Conservation (phyloP, 1,140 invertebrate genomes). For the Ceratoteleas bidentatus region DNA sequence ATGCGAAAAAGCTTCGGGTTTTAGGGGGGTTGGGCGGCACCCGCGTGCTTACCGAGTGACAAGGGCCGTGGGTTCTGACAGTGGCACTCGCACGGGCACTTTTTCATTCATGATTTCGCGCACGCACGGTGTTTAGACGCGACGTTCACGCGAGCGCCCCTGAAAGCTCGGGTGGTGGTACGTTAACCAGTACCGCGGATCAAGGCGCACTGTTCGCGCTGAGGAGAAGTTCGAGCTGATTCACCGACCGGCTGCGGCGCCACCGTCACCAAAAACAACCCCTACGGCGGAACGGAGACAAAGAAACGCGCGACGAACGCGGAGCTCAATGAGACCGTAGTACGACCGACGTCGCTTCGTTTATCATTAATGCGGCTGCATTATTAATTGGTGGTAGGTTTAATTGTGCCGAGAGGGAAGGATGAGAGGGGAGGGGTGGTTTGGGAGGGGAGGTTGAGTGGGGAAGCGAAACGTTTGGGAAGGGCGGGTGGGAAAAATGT, state of each 20-base stretch:
- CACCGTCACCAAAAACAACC: conserved; percentile 73
- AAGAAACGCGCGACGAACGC: conserved; percentile 49
- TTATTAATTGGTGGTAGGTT: conserved; percentile 19
- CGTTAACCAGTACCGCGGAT: conserved; percentile 73
- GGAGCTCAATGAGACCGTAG: conserved; percentile 35
- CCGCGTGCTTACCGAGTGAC: conserved; percentile 36
- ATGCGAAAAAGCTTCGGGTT: conserved; percentile 12
- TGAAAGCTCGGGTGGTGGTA: conserved; percentile 57
- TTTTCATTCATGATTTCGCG: conserved; percentile 74
- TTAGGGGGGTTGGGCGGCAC: not conserved
- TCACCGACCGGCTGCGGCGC: conserved; percentile 66
- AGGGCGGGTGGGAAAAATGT: no score
- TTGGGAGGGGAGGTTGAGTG: no score
- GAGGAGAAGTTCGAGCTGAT: conserved; percentile 59
- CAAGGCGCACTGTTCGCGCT: conserved; percentile 73
- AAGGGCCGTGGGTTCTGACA: conserved; percentile 26
- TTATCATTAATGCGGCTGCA: conserved; percentile 15
- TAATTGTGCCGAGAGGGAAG: no score
- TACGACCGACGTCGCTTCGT: conserved; percentile 16
- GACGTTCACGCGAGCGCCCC: conserved; percentile 61
- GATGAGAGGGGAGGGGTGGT: no score
- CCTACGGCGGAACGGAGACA: conserved; percentile 46
- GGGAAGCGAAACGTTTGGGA: no score
- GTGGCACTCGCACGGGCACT: conserved; percentile 50
- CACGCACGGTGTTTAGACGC: conserved; percentile 66